Conservation (phyloP, 2,888 invertebrate genomes). For the Ischnura elegans region DNA sequence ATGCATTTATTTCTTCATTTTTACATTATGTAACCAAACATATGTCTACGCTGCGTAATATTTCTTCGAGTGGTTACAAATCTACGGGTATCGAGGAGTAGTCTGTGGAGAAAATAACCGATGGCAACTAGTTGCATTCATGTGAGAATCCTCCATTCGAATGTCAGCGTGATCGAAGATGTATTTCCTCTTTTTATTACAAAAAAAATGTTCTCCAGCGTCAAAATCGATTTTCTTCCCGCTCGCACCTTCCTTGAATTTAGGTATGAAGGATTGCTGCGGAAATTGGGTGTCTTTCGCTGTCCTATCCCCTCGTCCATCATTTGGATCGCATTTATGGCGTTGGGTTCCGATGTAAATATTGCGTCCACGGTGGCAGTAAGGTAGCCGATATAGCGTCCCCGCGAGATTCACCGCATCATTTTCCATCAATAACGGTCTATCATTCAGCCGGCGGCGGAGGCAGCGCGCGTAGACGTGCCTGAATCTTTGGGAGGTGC, state of each 20-base stretch:
- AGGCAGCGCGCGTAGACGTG: no score
- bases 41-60: no score
- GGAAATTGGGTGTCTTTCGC: slow-evolving; percentile 16
- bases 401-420: slow-evolving; percentile 4
- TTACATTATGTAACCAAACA: no score
- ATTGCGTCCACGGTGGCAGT: slow-evolving; percentile 35
- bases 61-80: no score
- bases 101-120: no score
- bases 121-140: no score
- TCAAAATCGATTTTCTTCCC: neutral
- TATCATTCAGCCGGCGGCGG: neutral
- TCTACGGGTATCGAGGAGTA: no score
- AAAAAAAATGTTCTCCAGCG: no score
- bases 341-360: neutral
- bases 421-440: neutral
- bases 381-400: neutral
- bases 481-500: neutral
- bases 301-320: neutral
- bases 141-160: no score
- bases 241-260: neutral
- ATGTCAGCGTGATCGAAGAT: no score
- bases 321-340: slow-evolving; percentile 8
- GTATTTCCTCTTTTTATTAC: no score
- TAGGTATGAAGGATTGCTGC: neutral
- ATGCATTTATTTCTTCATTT: no score